phyloP scores from a whole-genome alignment of 2,113 vertebrate genomes.

The Pyrgilauda ruficollis region DNA sequence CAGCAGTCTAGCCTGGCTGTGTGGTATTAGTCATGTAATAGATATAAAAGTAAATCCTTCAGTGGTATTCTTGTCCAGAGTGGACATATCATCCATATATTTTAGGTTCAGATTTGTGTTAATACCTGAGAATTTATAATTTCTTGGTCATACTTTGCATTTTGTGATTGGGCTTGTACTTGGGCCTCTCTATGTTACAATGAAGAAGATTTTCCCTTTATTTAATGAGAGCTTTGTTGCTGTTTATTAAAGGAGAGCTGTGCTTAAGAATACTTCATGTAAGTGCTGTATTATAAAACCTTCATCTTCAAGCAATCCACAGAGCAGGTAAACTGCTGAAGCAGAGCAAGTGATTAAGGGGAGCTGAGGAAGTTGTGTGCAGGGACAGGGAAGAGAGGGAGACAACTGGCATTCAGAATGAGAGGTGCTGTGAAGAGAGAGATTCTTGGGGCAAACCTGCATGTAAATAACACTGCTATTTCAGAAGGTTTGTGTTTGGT shows the following conservation, averaged over 20 bases:
- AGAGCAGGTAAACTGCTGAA: neutral
- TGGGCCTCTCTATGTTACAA: neutral
- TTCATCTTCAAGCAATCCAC: neutral
- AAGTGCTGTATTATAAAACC: neutral
- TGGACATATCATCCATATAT: neutral
- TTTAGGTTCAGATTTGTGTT: neutral
- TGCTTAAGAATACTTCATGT: neutral
- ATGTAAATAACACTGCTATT: neutral
- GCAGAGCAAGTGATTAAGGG: neutral
- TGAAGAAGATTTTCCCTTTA: neutral
- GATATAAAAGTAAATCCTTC: neutral
- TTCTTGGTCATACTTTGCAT: neutral
- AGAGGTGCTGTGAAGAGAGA: neutral
- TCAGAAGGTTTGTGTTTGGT: neutral
- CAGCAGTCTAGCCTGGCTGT: neutral
- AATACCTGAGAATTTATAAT: neutral
- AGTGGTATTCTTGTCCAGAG: neutral
- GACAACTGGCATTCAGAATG: neutral
- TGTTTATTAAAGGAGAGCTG: neutral
- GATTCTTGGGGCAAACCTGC: neutral
- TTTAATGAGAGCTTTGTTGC: neutral
- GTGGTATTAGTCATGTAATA: neutral
- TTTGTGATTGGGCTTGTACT: neutral
- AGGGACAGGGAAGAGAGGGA: neutral
- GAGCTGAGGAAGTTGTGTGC: neutral